phyloP scores from a whole-genome alignment of 2,113 vertebrate species.

The Podarcis cretensis region DNA sequence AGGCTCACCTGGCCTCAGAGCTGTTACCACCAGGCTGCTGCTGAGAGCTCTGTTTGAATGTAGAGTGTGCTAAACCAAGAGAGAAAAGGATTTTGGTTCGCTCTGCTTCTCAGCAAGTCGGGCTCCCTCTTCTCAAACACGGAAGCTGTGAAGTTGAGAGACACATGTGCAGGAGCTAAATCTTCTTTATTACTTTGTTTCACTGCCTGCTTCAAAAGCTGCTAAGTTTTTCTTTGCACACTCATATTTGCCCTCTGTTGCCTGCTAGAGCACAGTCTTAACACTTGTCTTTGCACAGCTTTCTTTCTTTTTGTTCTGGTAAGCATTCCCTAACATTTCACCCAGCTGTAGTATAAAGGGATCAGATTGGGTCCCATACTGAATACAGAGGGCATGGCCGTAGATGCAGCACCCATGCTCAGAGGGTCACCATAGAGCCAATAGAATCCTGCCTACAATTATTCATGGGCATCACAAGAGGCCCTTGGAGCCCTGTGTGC shows the following conservation, averaged over 20 bases:
- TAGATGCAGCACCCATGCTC: no score
- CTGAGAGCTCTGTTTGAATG: slow-evolving; percentile 78
- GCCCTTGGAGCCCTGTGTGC: fast-evolving
- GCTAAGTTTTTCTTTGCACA: slow-evolving; percentile 77
- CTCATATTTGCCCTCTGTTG: slow-evolving; percentile 70
- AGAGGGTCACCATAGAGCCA: background rate
- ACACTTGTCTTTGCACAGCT: slow-evolving; percentile 61
- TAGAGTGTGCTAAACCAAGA: slow-evolving; percentile 67
- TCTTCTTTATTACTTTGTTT: slow-evolving; percentile 68
- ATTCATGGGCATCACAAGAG: background rate
- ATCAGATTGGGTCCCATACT: background rate
- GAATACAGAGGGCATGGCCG: background rate
- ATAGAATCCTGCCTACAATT: background rate
- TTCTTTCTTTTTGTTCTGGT: slow-evolving; percentile 34
- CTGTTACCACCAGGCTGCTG: slow-evolving; percentile 78
- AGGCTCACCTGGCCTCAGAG: slow-evolving; percentile 81
- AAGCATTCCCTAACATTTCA: slow-evolving; percentile 55
- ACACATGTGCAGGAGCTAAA: slow-evolving; percentile 63
- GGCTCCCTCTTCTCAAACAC: slow-evolving; percentile 73
- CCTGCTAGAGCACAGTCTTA: slow-evolving; percentile 66
- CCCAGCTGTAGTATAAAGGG: slow-evolving; percentile 25
- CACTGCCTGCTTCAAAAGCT: slow-evolving; percentile 76
- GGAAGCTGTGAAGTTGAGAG: slow-evolving; percentile 75
- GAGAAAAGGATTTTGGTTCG: slow-evolving; percentile 63
- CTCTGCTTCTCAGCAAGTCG: slow-evolving; percentile 63